phyloP scores from a whole-genome alignment of 2,113 vertebrate genomes.

The Serinus canaria region DNA sequence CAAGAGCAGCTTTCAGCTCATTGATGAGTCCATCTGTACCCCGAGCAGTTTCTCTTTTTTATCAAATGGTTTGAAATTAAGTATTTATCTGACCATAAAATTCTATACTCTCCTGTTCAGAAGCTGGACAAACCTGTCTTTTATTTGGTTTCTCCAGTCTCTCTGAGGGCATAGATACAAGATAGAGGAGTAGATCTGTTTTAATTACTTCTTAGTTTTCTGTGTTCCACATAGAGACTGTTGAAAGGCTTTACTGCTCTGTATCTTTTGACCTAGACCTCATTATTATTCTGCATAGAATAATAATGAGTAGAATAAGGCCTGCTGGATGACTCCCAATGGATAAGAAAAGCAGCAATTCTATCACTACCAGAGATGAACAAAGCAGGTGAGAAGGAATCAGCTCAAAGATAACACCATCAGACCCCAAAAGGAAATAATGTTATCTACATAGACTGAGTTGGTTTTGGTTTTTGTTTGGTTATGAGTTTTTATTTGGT shows the following conservation, averaged over 20 bases:
- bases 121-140: not conserved
- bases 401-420: not conserved
- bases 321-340: not conserved
- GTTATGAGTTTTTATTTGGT: not conserved
- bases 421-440: not conserved
- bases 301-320: not conserved
- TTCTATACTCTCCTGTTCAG: not conserved
- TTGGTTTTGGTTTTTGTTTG: not conserved
- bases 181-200: not conserved
- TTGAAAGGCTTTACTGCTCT: not conserved
- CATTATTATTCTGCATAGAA: not conserved
- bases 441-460: not conserved
- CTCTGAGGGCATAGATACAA: not conserved
- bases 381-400: not conserved
- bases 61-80: not conserved
- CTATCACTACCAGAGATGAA: not conserved
- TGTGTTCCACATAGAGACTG: not conserved
- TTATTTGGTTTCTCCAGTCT: not conserved
- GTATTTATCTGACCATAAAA: not conserved
- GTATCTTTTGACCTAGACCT: not conserved
- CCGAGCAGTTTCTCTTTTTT: not conserved
- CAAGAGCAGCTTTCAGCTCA: not conserved
- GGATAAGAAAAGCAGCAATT: not conserved
- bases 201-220: not conserved
- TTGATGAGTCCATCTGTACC: not conserved